Evolutionary conservation across 2,888 invertebrate genomes (phyloP).

Genomic region (Phymatocera aterrima): DNA sequence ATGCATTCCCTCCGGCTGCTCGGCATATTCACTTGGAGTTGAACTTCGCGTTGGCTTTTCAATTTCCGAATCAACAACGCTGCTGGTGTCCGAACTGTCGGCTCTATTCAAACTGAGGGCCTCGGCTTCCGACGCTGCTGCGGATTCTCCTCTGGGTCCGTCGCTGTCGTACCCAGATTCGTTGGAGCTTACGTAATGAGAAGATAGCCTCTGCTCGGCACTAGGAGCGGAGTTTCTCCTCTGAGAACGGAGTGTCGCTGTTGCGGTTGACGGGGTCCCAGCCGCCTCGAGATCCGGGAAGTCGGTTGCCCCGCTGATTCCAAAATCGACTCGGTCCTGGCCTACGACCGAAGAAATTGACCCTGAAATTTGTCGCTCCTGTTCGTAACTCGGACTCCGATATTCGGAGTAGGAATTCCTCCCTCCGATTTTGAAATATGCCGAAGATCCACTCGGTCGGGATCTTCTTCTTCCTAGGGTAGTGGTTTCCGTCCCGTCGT

Average conservation of each 20-base stretch:
- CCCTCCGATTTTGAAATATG: slow-evolving; percentile 50
- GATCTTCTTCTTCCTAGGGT: slow-evolving; percentile 68
- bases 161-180: slow-evolving; percentile 91
- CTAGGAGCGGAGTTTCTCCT: slow-evolving; percentile 67
- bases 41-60: slow-evolving; percentile 75
- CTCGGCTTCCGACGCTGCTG: slow-evolving; percentile 65
- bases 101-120: slow-evolving; percentile 65
- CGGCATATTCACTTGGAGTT: slow-evolving; percentile 63
- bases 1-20: slow-evolving; percentile 52
- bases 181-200: slow-evolving; percentile 87
- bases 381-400: slow-evolving; percentile 58
- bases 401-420: slow-evolving; percentile 66
- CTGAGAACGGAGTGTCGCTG: slow-evolving; percentile 60
- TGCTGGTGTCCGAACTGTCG: slow-evolving; percentile 69
- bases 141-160: slow-evolving; percentile 75
- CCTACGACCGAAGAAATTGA: slow-evolving; percentile 44
- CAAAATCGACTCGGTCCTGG: slow-evolving; percentile 55
- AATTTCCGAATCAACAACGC: slow-evolving; percentile 75
- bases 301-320: slow-evolving; percentile 55
- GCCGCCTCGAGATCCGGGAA: slow-evolving; percentile 57
- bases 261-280: slow-evolving; percentile 57
- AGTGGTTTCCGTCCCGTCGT: slow-evolving; percentile 69
- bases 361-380: slow-evolving; percentile 50
- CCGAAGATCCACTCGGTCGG: slow-evolving; percentile 12
- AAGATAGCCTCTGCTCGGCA: slow-evolving; percentile 73